These are phyloP conservation scores for Cyprinodon brontotheroides DNA, from an alignment of 2,113 vertebrate genomes.

Conservation along the genomic window DNA sequence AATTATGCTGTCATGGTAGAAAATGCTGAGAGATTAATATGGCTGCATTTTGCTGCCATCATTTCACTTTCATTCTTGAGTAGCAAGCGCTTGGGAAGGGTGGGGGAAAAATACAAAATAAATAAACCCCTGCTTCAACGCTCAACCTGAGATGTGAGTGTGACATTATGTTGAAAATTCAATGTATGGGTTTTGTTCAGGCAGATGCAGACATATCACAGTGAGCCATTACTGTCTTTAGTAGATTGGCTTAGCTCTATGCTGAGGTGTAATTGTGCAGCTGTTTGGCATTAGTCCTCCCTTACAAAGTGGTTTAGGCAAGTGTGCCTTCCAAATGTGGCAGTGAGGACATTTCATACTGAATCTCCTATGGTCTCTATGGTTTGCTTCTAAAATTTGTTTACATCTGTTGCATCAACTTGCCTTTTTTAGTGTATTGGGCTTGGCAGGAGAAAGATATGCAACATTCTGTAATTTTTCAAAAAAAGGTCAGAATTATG, in stretches of 20 bases:
- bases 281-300: slow-evolving; percentile 62
- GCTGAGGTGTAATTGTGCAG: slow-evolving; percentile 66
- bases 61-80: slow-evolving; percentile 72
- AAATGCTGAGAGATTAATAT: slow-evolving; percentile 67
- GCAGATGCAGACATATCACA: slow-evolving; percentile 53
- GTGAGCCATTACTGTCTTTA: slow-evolving; percentile 46
- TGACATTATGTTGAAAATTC: slow-evolving; percentile 60
- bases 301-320: slow-evolving; percentile 45
- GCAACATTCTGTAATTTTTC: neutral
- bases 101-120: neutral
- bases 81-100: slow-evolving; percentile 46
- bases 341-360: slow-evolving; percentile 11
- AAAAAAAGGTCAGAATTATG: slow-evolving; percentile 17
- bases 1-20: slow-evolving; percentile 69
- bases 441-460: neutral
- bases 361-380: neutral
- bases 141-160: slow-evolving; percentile 66
- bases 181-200: slow-evolving; percentile 61
- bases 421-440: neutral
- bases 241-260: slow-evolving; percentile 68
- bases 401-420: neutral
- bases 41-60: slow-evolving; percentile 61
- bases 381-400: neutral
- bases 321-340: slow-evolving; percentile 34
- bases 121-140: slow-evolving; percentile 43